These are phyloP conservation scores for Condylostylus longicornis DNA, from an alignment of 1,140 invertebrate genomes.

Conservation along the genomic window DNA sequence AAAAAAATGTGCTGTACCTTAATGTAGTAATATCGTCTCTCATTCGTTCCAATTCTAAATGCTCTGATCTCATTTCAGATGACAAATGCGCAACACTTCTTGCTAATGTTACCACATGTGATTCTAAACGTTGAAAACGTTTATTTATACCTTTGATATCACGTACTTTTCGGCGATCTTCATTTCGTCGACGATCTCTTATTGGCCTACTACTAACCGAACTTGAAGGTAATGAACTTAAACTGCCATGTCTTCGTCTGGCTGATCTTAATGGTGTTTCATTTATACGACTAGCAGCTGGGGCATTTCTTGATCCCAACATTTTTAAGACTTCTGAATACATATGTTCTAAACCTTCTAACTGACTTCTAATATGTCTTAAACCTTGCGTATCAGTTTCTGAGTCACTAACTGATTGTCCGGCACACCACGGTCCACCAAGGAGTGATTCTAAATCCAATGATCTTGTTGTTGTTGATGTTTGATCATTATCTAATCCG, in stretches of 20 bases:
- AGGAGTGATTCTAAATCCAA: slow-evolving; percentile 69
- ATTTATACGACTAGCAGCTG: slow-evolving; percentile 27
- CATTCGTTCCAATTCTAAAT: slow-evolving; percentile 78
- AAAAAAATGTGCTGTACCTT: slow-evolving; percentile 48
- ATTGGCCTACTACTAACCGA: slow-evolving; percentile 61
- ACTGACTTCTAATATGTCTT: slow-evolving; percentile 60
- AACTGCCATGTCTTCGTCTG: slow-evolving; percentile 49
- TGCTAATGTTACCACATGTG: slow-evolving; percentile 81
- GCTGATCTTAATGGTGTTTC: slow-evolving; percentile 7
- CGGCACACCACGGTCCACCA: slow-evolving; percentile 34
- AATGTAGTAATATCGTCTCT: slow-evolving; percentile 67
- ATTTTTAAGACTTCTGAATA: slow-evolving; percentile 72
- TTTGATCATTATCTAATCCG: slow-evolving; percentile 58
- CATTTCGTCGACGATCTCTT: slow-evolving; percentile 43
- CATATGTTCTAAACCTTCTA: slow-evolving; percentile 78
- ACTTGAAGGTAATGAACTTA: slow-evolving; percentile 66
- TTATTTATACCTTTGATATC: slow-evolving; percentile 71
- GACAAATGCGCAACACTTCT: slow-evolving; percentile 84
- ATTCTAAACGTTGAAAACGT: slow-evolving; percentile 76
- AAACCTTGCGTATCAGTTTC: slow-evolving; percentile 63
- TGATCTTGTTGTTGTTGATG: slow-evolving; percentile 55
- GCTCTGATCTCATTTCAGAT: slow-evolving; percentile 81
- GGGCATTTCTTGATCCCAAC: slow-evolving; percentile 56
- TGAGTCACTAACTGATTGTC: slow-evolving; percentile 48
- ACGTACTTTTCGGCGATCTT: slow-evolving; percentile 58